A percentile compares a stretch with the other conserved stretches of the same genome.
Evolutionary conservation across 2,888 invertebrate genomes (phyloP).

Genomic region (Phorcus lineatus): DNA sequence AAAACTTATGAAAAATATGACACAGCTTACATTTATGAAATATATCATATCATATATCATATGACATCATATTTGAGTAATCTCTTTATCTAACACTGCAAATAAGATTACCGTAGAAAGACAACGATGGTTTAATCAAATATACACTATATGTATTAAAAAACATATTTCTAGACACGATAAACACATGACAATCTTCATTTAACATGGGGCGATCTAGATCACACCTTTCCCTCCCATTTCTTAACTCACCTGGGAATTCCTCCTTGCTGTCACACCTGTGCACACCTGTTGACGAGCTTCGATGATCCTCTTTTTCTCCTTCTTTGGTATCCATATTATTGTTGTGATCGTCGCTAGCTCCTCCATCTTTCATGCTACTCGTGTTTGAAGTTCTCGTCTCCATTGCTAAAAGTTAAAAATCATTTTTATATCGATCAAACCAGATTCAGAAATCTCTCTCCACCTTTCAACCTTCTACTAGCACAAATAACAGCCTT

Average conservation of each 20-base stretch:
- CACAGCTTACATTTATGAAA: too few relatives aligned
- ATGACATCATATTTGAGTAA: too few relatives aligned
- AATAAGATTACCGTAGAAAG: too few relatives aligned
- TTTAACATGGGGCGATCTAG: not conserved
- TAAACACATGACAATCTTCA: not conserved
- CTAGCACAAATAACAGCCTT: not conserved
- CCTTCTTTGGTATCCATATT: constrained; percentile 6
- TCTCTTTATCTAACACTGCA: too few relatives aligned
- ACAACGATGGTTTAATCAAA: too few relatives aligned
- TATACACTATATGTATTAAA: too few relatives aligned
- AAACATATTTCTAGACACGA: not conserved
- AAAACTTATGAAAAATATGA: too few relatives aligned
- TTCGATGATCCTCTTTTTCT: not conserved
- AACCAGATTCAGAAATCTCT: not conserved
- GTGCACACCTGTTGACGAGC: constrained; percentile 19
- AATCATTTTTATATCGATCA: not conserved
- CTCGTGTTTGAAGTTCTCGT: not conserved
- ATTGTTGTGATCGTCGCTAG: not conserved
- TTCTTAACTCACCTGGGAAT: not conserved
- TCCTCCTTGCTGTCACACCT: constrained; percentile 6
- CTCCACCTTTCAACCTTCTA: too few relatives aligned
- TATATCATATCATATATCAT: too few relatives aligned
- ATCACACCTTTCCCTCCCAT: not conserved
- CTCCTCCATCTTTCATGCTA: not conserved
- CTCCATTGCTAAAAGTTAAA: constrained; percentile 2